These are phyloP conservation scores for Chromobotia macracanthus DNA, from an alignment of 2,797 vertebrate genomes.

Conservation along the genomic window DNA sequence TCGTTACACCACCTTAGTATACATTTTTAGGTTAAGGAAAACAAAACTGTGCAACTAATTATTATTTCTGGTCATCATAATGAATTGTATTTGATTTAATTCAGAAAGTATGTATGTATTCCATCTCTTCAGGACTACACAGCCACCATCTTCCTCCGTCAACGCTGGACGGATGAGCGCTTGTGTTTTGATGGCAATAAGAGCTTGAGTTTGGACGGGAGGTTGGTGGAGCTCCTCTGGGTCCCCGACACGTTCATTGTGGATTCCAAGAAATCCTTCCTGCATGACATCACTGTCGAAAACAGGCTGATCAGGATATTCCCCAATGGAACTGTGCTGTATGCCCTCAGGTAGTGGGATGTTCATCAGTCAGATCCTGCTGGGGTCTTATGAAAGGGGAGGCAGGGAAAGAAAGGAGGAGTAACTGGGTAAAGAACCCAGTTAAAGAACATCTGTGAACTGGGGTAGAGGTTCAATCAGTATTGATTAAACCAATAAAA, in stretches of 20 bases:
- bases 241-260: constrained; percentile 92
- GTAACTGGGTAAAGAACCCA: background rate
- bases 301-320: constrained; percentile 92
- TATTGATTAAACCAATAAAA: no score
- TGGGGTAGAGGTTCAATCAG: background rate
- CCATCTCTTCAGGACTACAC: constrained; percentile 85
- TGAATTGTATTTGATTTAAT: constrained; percentile 12
- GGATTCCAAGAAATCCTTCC: constrained; percentile 92
- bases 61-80: constrained; percentile 3
- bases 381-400: background rate
- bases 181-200: constrained; percentile 90
- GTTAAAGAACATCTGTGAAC: constrained; percentile 8
- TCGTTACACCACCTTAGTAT: no score
- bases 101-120: constrained; percentile 1
- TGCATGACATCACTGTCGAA: constrained; percentile 92
- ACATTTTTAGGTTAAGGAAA: no score
- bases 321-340: constrained; percentile 90
- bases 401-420: background rate
- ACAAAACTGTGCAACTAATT: no score
- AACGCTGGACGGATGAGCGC: constrained; percentile 90
- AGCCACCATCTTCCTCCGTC: constrained; percentile 90
- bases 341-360: constrained; percentile 82
- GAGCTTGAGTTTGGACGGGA: constrained; percentile 89
- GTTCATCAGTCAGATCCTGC: constrained; percentile 32
- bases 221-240: constrained; percentile 91